These are phyloP conservation scores for Picathartes gymnocephalus DNA, from an alignment of 2,113 vertebrate species.

Conservation along the genomic window DNA sequence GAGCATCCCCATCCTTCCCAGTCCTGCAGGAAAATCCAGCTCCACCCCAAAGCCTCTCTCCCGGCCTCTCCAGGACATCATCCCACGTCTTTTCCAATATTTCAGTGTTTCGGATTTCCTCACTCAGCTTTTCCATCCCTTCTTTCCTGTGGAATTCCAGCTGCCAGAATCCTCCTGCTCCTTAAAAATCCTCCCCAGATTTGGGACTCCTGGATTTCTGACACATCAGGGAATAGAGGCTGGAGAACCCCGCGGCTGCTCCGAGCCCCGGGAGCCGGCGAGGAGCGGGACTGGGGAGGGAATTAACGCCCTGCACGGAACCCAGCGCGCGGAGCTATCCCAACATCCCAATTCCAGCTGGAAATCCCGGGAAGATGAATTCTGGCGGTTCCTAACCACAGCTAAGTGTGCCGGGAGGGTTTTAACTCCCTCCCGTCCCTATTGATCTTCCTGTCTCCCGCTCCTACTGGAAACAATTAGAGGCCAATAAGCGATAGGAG, in stretches of 20 bases:
- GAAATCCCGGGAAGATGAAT: conserved; percentile 18
- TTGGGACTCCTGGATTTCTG: neutral
- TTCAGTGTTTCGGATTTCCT: neutral
- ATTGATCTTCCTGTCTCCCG: conserved; percentile 60
- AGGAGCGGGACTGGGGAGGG: neutral
- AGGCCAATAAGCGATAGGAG: conserved; percentile 60
- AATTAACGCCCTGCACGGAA: neutral
- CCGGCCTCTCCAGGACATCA: neutral
- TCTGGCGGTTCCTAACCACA: neutral
- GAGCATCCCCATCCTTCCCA: too few species aligned
- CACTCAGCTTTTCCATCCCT: accelerated
- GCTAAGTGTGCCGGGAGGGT: neutral
- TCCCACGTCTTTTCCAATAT: accelerated
- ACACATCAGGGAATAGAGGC: accelerated
- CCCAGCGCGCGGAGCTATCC: accelerated
- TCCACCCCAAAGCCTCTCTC: neutral
- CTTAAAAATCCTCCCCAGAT: neutral
- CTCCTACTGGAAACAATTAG: conserved; percentile 69
- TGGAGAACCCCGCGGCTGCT: neutral
- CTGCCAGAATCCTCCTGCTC: accelerated
- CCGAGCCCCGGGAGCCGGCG: accelerated
- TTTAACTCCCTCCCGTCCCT: conserved; percentile 49
- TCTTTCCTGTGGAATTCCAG: accelerated
- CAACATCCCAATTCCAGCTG: neutral
- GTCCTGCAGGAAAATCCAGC: neutral